Evolutionary conservation across 2,797 vertebrate species (phyloP).

Genomic region (Rhabdomys pumilio): DNA sequence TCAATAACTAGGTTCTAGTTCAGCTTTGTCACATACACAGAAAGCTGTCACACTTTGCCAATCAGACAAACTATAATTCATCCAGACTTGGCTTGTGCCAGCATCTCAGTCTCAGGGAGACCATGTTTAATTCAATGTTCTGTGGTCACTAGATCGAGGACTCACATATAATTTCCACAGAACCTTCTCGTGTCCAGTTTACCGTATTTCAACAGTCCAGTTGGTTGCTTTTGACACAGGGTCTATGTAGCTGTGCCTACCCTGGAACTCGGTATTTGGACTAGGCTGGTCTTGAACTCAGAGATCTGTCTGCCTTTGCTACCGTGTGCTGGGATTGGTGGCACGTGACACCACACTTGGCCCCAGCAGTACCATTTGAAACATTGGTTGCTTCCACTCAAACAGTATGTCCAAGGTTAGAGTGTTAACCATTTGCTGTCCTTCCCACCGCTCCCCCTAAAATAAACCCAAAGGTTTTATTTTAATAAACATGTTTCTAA

Average conservation of each 20-base stretch:
- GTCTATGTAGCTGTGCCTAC: neutral
- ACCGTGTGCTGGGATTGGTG: neutral
- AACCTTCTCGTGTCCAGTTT: neutral
- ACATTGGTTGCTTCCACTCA: neutral
- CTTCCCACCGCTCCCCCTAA: neutral
- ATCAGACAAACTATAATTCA: constrained; percentile 36
- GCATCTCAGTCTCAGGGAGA: neutral
- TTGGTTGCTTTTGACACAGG: neutral
- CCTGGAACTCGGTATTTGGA: neutral
- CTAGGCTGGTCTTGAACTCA: neutral
- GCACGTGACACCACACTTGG: neutral
- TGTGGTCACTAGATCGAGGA: neutral
- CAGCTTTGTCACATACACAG: neutral
- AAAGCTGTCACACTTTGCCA: constrained; percentile 2
- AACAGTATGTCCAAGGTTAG: neutral
- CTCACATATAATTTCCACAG: neutral
- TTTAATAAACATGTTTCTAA: neutral
- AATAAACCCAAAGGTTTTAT: neutral
- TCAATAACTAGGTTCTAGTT: neutral
- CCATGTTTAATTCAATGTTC: neutral
- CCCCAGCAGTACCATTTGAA: neutral
- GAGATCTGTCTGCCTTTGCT: neutral
- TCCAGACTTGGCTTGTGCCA: neutral
- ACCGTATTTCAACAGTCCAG: neutral
- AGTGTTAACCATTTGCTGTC: neutral